Evolutionary conservation across 2,797 vertebrate species (phyloP), one percentile per base, ranked within the genome.

Genomic region (Ambastaia sidthimunki): DNA sequence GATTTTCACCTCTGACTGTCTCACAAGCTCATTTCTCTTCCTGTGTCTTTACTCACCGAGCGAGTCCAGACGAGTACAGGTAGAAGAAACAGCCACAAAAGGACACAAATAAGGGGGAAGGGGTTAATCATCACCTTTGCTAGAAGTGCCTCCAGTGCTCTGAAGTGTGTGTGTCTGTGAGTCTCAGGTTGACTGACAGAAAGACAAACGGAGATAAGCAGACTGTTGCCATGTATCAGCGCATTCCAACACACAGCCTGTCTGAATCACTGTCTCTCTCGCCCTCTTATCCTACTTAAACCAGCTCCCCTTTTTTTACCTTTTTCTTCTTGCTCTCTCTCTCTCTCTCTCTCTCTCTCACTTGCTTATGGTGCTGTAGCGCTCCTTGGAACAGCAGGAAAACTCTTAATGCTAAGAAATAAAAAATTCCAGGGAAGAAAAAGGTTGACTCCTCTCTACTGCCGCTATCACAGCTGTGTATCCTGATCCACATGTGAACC

Each of bases 141-240:
- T 44, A 79, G 55, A 13, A 3, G 23, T 71, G 76, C 80, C 80
- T 80, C 86, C 85, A 88, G 89, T 85, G 88, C 9, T 78, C 55
- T 62, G 69, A 54, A 70, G 65, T 74, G 55, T 52, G 31, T 80
- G 66, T 37, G 71, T 34, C 15, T 41, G 67, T 44, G 68, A 31
- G 62, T 47, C 31, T 70, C n/a, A 10, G 71, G 34, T 89, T 83
- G 91, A 92, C 89, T 88, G 87, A 89, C 88, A 90, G 84, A 83
- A 85, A 74, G 62, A 86, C 86, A 88, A 91, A 91, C 54, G 83
- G 86, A 90, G 91, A 92, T 87, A 93, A 87, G 90, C 89, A 92
- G 89, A 89, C 83, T 60, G 83, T 88, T 90, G 86, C 88, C 87
- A 86, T 86, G 80, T 90, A 88, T 93, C 89, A 91, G 90, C 85